Evolutionary conservation across 2,888 invertebrate species (phyloP).

Genomic region (Agrotis segetum): DNA sequence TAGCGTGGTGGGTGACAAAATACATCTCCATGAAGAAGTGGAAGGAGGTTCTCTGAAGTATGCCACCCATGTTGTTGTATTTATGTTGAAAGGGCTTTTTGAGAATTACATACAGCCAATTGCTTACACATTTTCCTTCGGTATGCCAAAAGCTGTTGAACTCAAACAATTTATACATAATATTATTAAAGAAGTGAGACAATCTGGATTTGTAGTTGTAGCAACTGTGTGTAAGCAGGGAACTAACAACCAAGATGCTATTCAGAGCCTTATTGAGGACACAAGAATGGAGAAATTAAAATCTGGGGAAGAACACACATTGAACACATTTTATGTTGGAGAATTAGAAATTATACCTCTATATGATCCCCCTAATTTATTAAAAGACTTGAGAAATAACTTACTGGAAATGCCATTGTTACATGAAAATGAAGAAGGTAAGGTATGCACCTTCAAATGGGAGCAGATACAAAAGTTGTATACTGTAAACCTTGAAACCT

Average conservation of each 20-base stretch:
- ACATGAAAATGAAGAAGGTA: slow-evolving; percentile 6
- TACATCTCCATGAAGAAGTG: background rate
- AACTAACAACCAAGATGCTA: slow-evolving; percentile 38
- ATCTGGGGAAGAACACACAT: slow-evolving; percentile 20
- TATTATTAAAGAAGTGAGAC: background rate
- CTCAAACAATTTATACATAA: slow-evolving; percentile 3
- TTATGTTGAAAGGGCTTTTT: slow-evolving; percentile 46
- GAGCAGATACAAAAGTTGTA: slow-evolving; percentile 20
- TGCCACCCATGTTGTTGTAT: slow-evolving; percentile 49
- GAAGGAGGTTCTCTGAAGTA: background rate
- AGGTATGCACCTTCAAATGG: slow-evolving; percentile 17
- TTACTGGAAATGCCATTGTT: slow-evolving; percentile 17
- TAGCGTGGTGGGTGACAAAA: slow-evolving; percentile 1
- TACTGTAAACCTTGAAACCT: background rate
- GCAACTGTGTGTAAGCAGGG: slow-evolving; percentile 56
- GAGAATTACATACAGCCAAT: slow-evolving; percentile 54
- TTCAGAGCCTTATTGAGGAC: slow-evolving; percentile 53
- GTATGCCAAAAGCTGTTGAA: background rate
- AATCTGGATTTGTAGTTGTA: slow-evolving; percentile 46
- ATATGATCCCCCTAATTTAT: slow-evolving; percentile 49
- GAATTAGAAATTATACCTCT: slow-evolving; percentile 41
- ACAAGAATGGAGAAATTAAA: slow-evolving; percentile 34
- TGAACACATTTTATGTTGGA: slow-evolving; percentile 36
- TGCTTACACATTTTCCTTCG: slow-evolving; percentile 46
- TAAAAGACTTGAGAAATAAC: slow-evolving; percentile 52